Evolutionary conservation across 2,797 vertebrate species (phyloP), one percentile per base, ranked within the genome.

Genomic region (Sebastes melanostomus): DNA sequence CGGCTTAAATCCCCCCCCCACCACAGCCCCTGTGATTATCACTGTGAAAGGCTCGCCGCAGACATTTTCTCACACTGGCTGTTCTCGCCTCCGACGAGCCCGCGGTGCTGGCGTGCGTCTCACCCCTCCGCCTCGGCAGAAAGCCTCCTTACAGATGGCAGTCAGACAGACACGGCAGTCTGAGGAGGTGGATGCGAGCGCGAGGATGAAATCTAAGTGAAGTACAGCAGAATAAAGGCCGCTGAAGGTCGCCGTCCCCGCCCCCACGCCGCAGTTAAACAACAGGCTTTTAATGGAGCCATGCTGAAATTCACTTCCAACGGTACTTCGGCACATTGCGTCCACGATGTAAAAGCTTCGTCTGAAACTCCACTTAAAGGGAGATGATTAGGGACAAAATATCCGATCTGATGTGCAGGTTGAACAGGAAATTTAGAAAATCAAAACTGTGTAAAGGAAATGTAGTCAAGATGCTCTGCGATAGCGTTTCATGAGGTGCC

Each of bases 131-230:
- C 84, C 77, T 80, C 70, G 60, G 69, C 77, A 38, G 60, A 72
- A 46, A 78, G 59, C 79, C 66, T 69, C 25, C 75, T 69, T 52
- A 27, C 84, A 87, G 87, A 85, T 82, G 83, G 83, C 82, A 30
- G 34, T 18, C 32, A 8, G 68, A 80, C 11, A 67, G 63, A 77
- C 66, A 3, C 6, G 42, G 59, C n/a, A 20, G 69, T 84, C 77
- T 84, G 87, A 88, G 88, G 88, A 84, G 83, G 91, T 82, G 81
- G 87, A 88, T 68, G 65, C 66, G 69, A 79, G 82, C 14, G 77
- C 25, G 5, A 75, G 59, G 32, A 77, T 65, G 42, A 78, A 83
- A 73, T 86, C 83, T 80, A 82, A 89, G 86, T 70, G 58, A 80
- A 75, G 88, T 27, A 66, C 69, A 83, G 72, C 83, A 85, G 78